Conservation (phyloP, 2,113 vertebrate genomes). For the Heptranchias perlo region DNA sequence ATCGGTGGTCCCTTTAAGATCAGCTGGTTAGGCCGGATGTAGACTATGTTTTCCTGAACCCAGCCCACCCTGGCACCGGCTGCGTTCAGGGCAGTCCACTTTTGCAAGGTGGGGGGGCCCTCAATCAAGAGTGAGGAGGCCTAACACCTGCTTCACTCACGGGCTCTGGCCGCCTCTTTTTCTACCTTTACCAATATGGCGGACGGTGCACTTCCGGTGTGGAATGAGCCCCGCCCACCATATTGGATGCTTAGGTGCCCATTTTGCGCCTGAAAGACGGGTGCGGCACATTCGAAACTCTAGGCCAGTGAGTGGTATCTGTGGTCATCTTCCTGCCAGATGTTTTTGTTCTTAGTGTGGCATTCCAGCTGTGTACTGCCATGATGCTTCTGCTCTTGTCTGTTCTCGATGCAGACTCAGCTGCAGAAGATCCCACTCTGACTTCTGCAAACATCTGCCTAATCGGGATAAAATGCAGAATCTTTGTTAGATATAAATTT, state of each 20-base stretch:
- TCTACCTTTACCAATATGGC: background rate
- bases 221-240: background rate
- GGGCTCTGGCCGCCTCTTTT: background rate
- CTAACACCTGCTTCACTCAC: background rate
- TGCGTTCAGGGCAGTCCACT: background rate
- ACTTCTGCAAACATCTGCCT: no score
- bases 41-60: background rate
- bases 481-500: no score
- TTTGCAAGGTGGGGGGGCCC: background rate
- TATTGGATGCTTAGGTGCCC: background rate
- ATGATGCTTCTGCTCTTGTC: no score
- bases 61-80: no score
- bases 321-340: background rate
- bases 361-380: background rate
- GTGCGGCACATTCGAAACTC: background rate
- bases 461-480: no score
- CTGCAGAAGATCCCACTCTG: no score
- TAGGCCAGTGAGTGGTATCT: background rate
- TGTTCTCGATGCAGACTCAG: no score
- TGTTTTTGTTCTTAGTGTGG: background rate
- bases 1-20: no score
- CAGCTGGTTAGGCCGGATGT: no score
- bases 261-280: background rate
- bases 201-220: background rate
- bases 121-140: background rate